Evolutionary conservation across 2,888 invertebrate species (phyloP).

Genomic region (Phalera bucephala): DNA sequence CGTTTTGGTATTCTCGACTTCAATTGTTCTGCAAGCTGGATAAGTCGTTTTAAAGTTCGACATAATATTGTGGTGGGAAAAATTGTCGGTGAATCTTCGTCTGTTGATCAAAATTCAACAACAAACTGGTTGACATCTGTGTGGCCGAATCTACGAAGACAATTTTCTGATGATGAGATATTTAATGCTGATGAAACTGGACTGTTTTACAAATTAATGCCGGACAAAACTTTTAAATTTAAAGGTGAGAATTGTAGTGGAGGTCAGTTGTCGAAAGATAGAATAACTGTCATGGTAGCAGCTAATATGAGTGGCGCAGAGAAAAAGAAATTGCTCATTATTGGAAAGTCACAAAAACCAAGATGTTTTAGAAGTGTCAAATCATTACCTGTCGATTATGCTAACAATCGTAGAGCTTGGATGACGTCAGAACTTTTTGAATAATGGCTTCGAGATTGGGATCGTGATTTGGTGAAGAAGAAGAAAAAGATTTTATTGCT

Average conservation of each 20-base stretch:
- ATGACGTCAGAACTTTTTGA: constrained; percentile 7
- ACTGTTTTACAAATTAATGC: constrained; percentile 35
- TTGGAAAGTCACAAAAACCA: constrained; percentile 38
- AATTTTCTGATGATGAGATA: constrained; percentile 13
- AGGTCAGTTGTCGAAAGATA: constrained; percentile 35
- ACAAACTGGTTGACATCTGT: too few species aligned
- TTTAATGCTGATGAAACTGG: constrained; percentile 37
- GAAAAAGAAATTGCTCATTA: constrained; percentile 38
- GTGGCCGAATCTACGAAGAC: too few species aligned
- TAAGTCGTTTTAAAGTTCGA: constrained; percentile 20
- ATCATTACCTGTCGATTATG: too few species aligned
- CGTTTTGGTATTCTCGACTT: constrained; percentile 18
- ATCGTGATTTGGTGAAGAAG: constrained; percentile 4
- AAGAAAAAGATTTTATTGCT: constrained; percentile 6
- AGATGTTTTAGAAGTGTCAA: constrained; percentile 36
- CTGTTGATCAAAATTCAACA: too few species aligned
- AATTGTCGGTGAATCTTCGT: constrained; percentile 6
- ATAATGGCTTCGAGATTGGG: constrained; percentile 4
- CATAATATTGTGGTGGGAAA: constrained; percentile 22
- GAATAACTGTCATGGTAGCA: constrained; percentile 40
- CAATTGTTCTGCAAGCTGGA: constrained; percentile 21
- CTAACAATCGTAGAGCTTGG: too few species aligned
- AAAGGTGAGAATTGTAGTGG: constrained; percentile 40
- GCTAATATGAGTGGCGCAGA: constrained; percentile 38
- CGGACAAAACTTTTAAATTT: constrained; percentile 34